phyloP scores from a whole-genome alignment of 2,888 invertebrate species.

The Bhutanitis thaidina region DNA sequence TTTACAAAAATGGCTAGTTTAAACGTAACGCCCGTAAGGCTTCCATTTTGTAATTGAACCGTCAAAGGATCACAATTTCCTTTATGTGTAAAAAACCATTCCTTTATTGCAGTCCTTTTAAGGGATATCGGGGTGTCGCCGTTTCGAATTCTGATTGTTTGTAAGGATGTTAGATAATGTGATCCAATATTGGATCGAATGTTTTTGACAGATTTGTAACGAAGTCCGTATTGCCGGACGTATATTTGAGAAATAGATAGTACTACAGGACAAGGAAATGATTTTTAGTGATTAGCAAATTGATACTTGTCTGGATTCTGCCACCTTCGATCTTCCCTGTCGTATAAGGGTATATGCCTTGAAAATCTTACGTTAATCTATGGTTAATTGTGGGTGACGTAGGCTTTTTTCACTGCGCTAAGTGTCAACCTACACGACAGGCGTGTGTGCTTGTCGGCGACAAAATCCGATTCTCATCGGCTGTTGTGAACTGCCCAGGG shows the following conservation, averaged over 20 bases:
- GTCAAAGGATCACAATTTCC: slow-evolving; percentile 6
- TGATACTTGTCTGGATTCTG: too few relatives aligned
- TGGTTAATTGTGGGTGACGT: too few relatives aligned
- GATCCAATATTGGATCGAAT: slow-evolving; percentile 34
- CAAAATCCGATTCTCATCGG: too few relatives aligned
- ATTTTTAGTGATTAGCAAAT: background rate
- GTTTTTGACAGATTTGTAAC: slow-evolving; percentile 26
- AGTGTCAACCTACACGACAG: too few relatives aligned
- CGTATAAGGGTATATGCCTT: too few relatives aligned
- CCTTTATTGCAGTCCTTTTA: too few relatives aligned
- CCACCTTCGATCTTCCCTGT: too few relatives aligned
- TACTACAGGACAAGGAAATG: background rate
- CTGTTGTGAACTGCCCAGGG: too few relatives aligned
- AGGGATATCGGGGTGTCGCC: slow-evolving; percentile 41
- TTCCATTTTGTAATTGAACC: slow-evolving; percentile 5
- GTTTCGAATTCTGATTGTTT: slow-evolving; percentile 39
- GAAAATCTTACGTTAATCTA: too few relatives aligned
- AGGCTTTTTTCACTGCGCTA: too few relatives aligned
- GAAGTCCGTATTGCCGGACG: slow-evolving; percentile 1
- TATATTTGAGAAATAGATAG: slow-evolving; percentile 21
- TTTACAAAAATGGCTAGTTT: background rate
- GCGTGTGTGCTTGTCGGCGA: too few relatives aligned
- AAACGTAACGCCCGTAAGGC: background rate
- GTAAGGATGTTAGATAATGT: slow-evolving; percentile 24
- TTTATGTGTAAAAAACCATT: slow-evolving; percentile 4